Conservation (phyloP, 2,888 invertebrate species). For the Phoenoteleia sp. region DNA sequence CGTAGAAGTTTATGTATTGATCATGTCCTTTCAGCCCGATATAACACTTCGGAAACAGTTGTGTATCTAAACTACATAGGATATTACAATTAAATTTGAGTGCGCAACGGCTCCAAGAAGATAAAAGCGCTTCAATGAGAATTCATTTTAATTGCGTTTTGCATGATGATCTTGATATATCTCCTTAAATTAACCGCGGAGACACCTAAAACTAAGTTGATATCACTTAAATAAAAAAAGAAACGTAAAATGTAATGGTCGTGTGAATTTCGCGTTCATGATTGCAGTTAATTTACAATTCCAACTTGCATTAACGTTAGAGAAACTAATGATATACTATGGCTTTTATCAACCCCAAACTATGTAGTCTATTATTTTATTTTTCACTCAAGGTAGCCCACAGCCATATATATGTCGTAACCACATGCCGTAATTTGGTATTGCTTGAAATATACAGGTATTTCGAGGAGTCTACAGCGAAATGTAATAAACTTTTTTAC, state of each 20-base stretch:
- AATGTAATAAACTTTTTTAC: conserved; percentile 47
- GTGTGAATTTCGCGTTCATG: conserved; percentile 10
- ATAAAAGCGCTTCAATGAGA: background rate
- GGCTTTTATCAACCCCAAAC: conserved; percentile 25
- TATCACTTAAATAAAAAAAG: conserved; percentile 3
- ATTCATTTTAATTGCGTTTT: background rate
- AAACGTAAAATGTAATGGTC: conserved; percentile 1
- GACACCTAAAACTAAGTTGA: background rate
- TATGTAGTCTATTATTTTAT: conserved; percentile 24
- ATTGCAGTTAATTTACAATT: conserved; percentile 41
- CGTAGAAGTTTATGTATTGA: conserved; percentile 49
- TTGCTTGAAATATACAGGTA: conserved; percentile 26
- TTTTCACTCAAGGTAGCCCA: conserved; percentile 35
- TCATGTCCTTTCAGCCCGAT: conserved; percentile 24
- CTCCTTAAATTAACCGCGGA: background rate
- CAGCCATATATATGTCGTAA: conserved; percentile 29
- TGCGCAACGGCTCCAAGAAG: too few species aligned
- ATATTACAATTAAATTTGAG: background rate
- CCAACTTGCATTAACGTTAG: background rate
- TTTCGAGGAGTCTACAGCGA: conserved; percentile 12
- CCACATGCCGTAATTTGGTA: conserved; percentile 31
- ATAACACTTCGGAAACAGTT: background rate
- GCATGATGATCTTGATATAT: conserved; percentile 5
- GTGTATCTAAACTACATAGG: background rate
- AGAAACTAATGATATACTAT: conserved; percentile 28